A percentile compares a stretch with the other conserved stretches of the same genome.
These are phyloP conservation scores for Macrotrachela quadricornifera DNA, from an alignment of 1,140 invertebrate species.

Conservation along the genomic window DNA sequence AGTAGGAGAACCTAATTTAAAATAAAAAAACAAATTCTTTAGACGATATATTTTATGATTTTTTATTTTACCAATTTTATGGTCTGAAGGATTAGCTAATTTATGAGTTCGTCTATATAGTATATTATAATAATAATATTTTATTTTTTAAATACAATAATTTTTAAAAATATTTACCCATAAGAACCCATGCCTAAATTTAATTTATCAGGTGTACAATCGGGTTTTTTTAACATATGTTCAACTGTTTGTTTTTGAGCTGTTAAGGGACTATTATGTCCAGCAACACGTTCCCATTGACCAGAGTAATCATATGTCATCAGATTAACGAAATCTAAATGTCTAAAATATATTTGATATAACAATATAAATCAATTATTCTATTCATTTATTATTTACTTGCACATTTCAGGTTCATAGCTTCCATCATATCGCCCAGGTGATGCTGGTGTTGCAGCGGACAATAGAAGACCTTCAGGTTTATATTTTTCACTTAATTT, in stretches of 20 bases:
- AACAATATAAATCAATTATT: too few species aligned
- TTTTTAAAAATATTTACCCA: slow-evolving; percentile 47
- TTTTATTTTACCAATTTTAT: slow-evolving; percentile 48
- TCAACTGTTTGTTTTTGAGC: neutral
- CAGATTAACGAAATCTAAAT: slow-evolving; percentile 81
- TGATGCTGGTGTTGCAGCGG: slow-evolving; percentile 13
- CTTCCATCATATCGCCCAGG: slow-evolving; percentile 5
- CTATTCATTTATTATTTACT: too few species aligned
- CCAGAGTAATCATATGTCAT: slow-evolving; percentile 39
- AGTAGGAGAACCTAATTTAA: too few species aligned
- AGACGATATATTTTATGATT: slow-evolving; percentile 50
- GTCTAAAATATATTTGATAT: slow-evolving; percentile 36
- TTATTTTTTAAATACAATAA: neutral
- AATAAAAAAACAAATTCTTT: too few species aligned
- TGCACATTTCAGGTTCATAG: slow-evolving; percentile 46
- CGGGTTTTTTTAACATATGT: slow-evolving; percentile 29
- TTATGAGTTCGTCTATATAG: slow-evolving; percentile 44
- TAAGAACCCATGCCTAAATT: slow-evolving; percentile 66
- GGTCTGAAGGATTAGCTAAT: slow-evolving; percentile 33
- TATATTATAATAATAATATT: slow-evolving; percentile 57
- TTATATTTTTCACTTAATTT: slow-evolving; percentile 11
- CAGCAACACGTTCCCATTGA: neutral
- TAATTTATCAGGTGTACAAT: slow-evolving; percentile 54
- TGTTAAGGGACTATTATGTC: slow-evolving; percentile 6
- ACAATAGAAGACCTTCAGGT: slow-evolving; percentile 10